These are phyloP conservation scores for Mesochorus sp. DNA, from an alignment of 2,888 invertebrate species.

Conservation along the genomic window DNA sequence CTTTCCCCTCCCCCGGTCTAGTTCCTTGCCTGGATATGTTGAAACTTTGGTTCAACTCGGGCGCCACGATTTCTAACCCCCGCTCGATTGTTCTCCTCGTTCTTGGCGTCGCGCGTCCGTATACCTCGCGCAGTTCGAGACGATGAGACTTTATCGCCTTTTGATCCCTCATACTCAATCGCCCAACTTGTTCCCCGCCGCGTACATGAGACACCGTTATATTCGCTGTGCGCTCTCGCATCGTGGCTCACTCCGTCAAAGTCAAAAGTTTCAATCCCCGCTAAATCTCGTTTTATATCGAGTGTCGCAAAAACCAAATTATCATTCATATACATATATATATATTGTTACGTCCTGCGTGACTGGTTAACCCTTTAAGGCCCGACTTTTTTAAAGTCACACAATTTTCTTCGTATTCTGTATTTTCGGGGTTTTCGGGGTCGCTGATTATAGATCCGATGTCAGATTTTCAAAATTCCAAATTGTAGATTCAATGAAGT, in stretches of 20 bases:
- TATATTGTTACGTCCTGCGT: too few species aligned
- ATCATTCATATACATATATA: too few species aligned
- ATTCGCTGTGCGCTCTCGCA: slow-evolving; percentile 2
- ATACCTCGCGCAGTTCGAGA: neutral
- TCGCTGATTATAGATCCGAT: too few species aligned
- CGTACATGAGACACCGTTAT: neutral
- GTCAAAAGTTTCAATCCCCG: neutral
- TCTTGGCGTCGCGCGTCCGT: neutral
- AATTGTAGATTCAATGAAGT: too few species aligned
- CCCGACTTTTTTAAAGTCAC: too few species aligned
- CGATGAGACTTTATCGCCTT: slow-evolving; percentile 43
- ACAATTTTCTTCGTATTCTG: too few species aligned
- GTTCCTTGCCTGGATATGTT: slow-evolving; percentile 1
- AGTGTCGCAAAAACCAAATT: neutral
- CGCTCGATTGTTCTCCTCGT: slow-evolving; percentile 40
- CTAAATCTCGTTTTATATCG: neutral
- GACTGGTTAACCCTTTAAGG: too few species aligned
- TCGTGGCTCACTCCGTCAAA: neutral
- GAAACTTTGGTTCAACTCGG: slow-evolving; percentile 45
- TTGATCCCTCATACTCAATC: slow-evolving; percentile 33
- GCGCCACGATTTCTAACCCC: slow-evolving; percentile 25
- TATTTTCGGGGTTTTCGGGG: too few species aligned
- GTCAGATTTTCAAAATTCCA: too few species aligned
- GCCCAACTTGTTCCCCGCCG: neutral
- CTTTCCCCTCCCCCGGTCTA: neutral